phyloP scores from a whole-genome alignment of 2,797 vertebrate genomes.

The Sebastes oblongus region DNA sequence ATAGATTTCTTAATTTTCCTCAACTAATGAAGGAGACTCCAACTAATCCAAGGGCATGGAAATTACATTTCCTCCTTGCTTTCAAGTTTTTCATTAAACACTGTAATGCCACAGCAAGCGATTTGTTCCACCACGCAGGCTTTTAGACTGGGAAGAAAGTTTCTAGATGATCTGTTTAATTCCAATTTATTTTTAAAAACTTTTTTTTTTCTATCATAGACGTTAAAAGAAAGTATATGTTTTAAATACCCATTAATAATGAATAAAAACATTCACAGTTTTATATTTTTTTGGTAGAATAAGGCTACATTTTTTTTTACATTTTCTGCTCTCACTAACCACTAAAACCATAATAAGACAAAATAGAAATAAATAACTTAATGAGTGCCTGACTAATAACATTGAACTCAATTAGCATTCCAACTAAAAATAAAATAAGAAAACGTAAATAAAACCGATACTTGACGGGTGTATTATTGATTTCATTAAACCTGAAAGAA shows the following conservation, averaged over 20 bases:
- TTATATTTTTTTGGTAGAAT: background rate
- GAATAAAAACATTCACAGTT: background rate
- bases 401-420: too few relatives aligned
- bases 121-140: constrained; percentile 27
- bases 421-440: too few relatives aligned
- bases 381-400: too few relatives aligned
- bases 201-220: background rate
- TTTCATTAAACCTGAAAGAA: too few relatives aligned
- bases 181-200: background rate
- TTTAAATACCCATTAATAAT: background rate
- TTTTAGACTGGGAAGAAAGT: constrained; percentile 5
- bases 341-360: too few relatives aligned
- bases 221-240: background rate
- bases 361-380: too few relatives aligned
- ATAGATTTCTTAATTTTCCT: constrained; percentile 41
- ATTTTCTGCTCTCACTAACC: too few relatives aligned
- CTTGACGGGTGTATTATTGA: too few relatives aligned
- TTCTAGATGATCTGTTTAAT: constrained; percentile 11
- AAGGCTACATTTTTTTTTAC: background rate
- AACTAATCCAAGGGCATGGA: constrained; percentile 51
- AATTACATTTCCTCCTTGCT: constrained; percentile 52
- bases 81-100: constrained; percentile 53
- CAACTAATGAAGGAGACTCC: constrained; percentile 45
- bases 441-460: too few relatives aligned
- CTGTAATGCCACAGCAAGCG: constrained; percentile 12